Evolutionary conservation across 37 sponge, comb jelly and placozoan genomes (phyloP).

Genomic region (Aplysina aerophoba): DNA sequence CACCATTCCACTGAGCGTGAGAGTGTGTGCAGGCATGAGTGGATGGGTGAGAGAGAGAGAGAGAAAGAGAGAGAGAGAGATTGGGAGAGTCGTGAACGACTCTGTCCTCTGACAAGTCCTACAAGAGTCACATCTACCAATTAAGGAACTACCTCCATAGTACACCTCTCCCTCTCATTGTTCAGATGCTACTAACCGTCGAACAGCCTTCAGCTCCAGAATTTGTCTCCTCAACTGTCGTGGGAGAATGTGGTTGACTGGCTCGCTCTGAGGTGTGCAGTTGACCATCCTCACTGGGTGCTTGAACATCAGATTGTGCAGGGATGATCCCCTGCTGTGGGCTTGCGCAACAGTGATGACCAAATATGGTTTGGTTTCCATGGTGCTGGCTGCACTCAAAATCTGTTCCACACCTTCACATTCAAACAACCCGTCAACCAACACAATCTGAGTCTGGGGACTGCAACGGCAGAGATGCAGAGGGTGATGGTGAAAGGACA

Average conservation of each 20-base stretch:
- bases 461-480: not conserved
- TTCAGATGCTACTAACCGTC: slow-evolving; percentile 36
- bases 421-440: slow-evolving; percentile 23
- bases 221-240: slow-evolving; percentile 74
- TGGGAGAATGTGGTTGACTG: slow-evolving; percentile 60
- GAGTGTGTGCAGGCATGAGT: not conserved
- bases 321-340: slow-evolving; percentile 21
- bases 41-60: not conserved
- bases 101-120: not conserved
- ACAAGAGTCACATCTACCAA: too few species aligned
- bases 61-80: not conserved
- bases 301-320: slow-evolving; percentile 16
- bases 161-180: too few species aligned
- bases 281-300: slow-evolving; percentile 59
- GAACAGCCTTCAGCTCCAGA: slow-evolving; percentile 59
- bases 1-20: slow-evolving; percentile 13
- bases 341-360: slow-evolving; percentile 35
- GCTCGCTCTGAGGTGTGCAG: slow-evolving; percentile 73
- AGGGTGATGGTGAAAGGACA: not conserved
- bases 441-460: slow-evolving; percentile 20
- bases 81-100: not conserved
- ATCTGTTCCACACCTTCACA: slow-evolving; percentile 32
- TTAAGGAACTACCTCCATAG: not conserved
- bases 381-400: slow-evolving; percentile 27
- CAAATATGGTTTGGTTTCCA: slow-evolving; percentile 32